phyloP scores from a whole-genome alignment of 2,113 vertebrate genomes.

The Sakesphorus luctuosus region DNA sequence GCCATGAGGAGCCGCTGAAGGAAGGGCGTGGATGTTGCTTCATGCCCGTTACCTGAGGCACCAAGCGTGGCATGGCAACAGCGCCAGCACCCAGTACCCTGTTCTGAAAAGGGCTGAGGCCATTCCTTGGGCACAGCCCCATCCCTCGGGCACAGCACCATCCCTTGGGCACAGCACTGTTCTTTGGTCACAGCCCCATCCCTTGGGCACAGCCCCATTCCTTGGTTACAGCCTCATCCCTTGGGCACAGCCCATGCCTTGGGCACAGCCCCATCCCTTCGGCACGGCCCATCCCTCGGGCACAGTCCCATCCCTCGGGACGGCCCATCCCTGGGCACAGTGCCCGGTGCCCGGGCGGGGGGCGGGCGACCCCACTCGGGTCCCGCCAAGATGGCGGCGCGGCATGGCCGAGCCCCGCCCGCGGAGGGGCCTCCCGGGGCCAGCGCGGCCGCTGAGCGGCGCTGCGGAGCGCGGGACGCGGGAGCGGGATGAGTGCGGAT shows the following conservation, averaged over 20 bases:
- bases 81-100: not conserved
- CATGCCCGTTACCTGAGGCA: not conserved
- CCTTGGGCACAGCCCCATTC: too few relatives aligned
- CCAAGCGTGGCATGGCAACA: too few relatives aligned
- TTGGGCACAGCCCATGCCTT: too few relatives aligned
- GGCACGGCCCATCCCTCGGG: too few relatives aligned
- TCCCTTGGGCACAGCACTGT: too few relatives aligned
- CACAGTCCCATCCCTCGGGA: too few relatives aligned
- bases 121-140: not conserved
- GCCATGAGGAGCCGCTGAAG: rapidly evolving
- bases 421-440: not conserved
- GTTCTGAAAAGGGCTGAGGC: not conserved
- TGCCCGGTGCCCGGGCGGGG: rapidly evolving
- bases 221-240: too few relatives aligned
- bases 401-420: not conserved
- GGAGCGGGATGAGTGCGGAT: too few relatives aligned
- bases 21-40: too few relatives aligned
- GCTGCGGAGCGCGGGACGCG: not conserved
- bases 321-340: too few relatives aligned
- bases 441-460: not conserved
- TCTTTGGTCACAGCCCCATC: too few relatives aligned
- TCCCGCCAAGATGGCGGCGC: conserved; percentile 29
- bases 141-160: not conserved
- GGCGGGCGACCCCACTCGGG: rapidly evolving
- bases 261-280: too few relatives aligned